Conservation (phyloP, 2,113 vertebrate genomes). For the Tyrannus savana region DNA sequence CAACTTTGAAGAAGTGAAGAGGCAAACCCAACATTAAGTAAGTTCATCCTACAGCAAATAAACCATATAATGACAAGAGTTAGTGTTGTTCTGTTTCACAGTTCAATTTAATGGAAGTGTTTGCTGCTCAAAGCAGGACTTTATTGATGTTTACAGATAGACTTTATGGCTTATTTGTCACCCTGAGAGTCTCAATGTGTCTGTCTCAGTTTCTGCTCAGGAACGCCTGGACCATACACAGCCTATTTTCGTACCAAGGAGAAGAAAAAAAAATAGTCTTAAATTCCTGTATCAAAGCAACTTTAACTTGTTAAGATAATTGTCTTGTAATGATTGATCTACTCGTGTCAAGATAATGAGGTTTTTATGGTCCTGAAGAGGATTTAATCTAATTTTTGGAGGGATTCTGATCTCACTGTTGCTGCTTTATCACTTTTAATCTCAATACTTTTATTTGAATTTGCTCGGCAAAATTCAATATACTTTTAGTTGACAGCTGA, state of each 20-base stretch:
- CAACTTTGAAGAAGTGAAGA: neutral
- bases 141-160: neutral
- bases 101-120: neutral
- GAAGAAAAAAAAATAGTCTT: neutral
- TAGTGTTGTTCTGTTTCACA: neutral
- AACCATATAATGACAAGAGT: neutral
- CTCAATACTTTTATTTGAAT: constrained; percentile 73
- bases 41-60: neutral
- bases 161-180: constrained; percentile 28
- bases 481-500: constrained; percentile 61
- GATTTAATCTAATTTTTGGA: constrained; percentile 72
- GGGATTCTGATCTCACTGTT: constrained; percentile 65
- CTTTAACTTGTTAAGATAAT: constrained; percentile 72
- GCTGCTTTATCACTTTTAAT: constrained; percentile 76
- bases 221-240: neutral
- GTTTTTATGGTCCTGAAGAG: constrained; percentile 70
- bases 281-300: constrained; percentile 37
- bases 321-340: constrained; percentile 74
- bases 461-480: constrained; percentile 72
- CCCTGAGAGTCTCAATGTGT: neutral
- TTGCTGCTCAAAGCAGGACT: constrained; percentile 9
- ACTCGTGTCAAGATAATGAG: constrained; percentile 70
- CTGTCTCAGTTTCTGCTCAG: neutral
- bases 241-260: neutral
- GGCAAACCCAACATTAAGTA: neutral